Percentiles rank a stretch among this genome's conserved stretches.
These are phyloP conservation scores for Neomicropteryx cornuta DNA, from an alignment of 1,140 invertebrate genomes.

Conservation along the genomic window DNA sequence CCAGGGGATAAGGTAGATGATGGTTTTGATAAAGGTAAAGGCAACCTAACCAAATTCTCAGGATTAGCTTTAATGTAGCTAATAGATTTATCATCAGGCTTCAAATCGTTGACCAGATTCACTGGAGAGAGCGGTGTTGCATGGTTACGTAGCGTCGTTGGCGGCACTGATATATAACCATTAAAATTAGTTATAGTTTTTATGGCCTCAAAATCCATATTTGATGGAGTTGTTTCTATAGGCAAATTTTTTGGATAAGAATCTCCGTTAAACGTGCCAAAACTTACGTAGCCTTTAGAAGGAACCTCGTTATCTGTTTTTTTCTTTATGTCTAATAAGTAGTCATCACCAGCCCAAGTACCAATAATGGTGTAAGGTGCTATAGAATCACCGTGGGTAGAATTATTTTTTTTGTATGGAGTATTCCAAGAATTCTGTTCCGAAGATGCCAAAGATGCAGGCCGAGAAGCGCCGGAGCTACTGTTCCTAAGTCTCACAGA, in stretches of 20 bases:
- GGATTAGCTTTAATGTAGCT: too few species aligned
- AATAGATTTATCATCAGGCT: too few species aligned
- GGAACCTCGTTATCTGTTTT: not conserved
- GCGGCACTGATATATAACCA: too few species aligned
- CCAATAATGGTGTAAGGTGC: constrained; percentile 9
- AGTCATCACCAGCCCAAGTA: not conserved
- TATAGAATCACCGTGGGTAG: not conserved
- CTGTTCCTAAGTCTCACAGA: constrained; percentile 6
- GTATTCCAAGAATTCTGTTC: constrained; percentile 3
- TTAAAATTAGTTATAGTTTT: too few species aligned
- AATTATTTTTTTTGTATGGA: constrained; percentile 5
- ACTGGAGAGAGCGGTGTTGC: too few species aligned
- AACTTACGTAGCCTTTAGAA: constrained; percentile 2
- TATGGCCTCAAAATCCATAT: too few species aligned
- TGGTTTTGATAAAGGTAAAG: too few species aligned
- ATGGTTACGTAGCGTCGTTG: too few species aligned
- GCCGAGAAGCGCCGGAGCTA: constrained; percentile 2
- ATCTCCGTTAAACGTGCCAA: constrained; percentile 1
- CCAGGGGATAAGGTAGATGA: too few species aligned
- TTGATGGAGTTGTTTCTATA: too few species aligned
- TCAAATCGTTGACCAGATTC: too few species aligned
- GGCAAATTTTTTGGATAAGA: constrained; percentile 4
- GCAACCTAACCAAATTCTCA: too few species aligned
- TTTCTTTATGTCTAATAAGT: not conserved
- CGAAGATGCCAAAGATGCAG: constrained; percentile 2